Conservation (phyloP, 2,113 vertebrate species). For the Corythaixoides concolor region DNA sequence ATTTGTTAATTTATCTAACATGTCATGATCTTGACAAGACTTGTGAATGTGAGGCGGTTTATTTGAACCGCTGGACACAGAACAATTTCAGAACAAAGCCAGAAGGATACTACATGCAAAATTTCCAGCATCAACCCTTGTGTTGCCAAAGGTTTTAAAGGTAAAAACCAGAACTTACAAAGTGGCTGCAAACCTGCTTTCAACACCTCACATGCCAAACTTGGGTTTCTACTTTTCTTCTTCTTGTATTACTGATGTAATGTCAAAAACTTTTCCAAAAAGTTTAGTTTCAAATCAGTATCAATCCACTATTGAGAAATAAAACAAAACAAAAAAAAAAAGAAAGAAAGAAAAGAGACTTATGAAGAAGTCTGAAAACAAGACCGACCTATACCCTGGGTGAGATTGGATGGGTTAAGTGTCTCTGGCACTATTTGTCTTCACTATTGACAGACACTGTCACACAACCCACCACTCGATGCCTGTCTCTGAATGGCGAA, state of each 20-base stretch:
- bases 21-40: not conserved
- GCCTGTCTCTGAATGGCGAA: conserved; percentile 86
- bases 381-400: conserved; percentile 88
- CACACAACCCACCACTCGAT: conserved; percentile 88
- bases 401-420: conserved; percentile 88
- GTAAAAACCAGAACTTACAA: conserved; percentile 71
- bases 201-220: conserved; percentile 78
- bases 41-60: not conserved
- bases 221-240: conserved; percentile 74
- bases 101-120: conserved; percentile 30
- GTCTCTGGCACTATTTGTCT: conserved; percentile 88
- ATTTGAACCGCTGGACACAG: conserved; percentile 33
- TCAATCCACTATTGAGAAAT: conserved; percentile 78
- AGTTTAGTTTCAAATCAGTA: conserved; percentile 81
- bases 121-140: conserved; percentile 25
- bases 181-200: conserved; percentile 84
- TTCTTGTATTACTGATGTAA: conserved; percentile 71
- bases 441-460: conserved; percentile 88
- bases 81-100: conserved; percentile 48
- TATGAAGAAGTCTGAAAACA: conserved; percentile 86
- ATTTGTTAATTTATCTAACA: not conserved
- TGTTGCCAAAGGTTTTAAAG: conserved; percentile 52
- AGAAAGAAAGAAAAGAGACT: conserved; percentile 73
- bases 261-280: conserved; percentile 77
- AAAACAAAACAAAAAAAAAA: conserved; percentile 33